These are phyloP conservation scores for Dexiosoma caninum DNA, from an alignment of 2,888 invertebrate genomes.

Conservation along the genomic window DNA sequence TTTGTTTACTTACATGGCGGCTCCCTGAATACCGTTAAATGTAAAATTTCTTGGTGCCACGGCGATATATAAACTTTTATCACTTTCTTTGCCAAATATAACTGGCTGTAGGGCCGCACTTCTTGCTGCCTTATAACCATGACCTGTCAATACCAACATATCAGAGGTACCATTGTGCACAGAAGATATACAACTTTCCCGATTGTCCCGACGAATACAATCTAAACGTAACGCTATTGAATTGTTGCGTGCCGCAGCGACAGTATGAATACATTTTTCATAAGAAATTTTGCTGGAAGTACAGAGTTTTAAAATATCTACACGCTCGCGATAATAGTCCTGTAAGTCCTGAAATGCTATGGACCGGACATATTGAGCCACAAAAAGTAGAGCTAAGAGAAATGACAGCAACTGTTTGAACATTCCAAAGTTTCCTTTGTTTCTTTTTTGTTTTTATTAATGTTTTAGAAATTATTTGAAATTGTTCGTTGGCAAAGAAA, in stretches of 20 bases:
- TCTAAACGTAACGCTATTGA: slow-evolving; percentile 54
- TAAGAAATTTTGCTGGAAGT: slow-evolving; percentile 40
- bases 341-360: neutral
- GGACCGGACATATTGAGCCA: neutral
- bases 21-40: slow-evolving; percentile 51
- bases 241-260: slow-evolving; percentile 39
- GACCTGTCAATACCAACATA: slow-evolving; percentile 58
- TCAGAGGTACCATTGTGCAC: slow-evolving; percentile 36
- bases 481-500: neutral
- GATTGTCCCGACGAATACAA: slow-evolving; percentile 46
- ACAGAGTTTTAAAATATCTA: slow-evolving; percentile 45
- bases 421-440: neutral
- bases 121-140: slow-evolving; percentile 60
- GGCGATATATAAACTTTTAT: slow-evolving; percentile 60
- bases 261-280: slow-evolving; percentile 57
- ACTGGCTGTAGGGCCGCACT: slow-evolving; percentile 46
- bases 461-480: neutral
- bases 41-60: slow-evolving; percentile 62
- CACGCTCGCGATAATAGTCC: neutral
- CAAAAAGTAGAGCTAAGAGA: neutral
- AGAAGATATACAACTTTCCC: slow-evolving; percentile 50
- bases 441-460: no score
- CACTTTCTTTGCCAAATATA: slow-evolving; percentile 60
- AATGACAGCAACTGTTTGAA: slow-evolving; percentile 5
- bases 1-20: slow-evolving; percentile 62